These are phyloP conservation scores for Serilophus lunatus DNA, from an alignment of 2,113 vertebrate genomes.

Conservation along the genomic window DNA sequence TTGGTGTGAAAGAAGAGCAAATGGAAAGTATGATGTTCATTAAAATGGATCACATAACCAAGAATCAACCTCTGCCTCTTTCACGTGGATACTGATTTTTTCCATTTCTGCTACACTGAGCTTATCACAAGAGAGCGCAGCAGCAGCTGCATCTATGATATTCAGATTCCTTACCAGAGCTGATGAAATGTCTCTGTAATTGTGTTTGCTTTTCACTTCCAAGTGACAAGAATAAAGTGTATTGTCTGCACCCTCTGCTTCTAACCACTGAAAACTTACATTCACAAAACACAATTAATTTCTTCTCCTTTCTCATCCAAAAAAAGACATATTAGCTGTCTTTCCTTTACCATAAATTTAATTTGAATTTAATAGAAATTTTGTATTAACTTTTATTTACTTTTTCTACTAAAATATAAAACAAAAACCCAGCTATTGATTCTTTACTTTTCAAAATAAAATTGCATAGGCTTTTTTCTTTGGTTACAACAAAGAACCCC, in stretches of 20 bases:
- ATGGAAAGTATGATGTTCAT: neutral
- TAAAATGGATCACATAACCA: neutral
- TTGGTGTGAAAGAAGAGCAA: conserved; percentile 1
- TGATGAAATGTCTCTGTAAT: conserved; percentile 29
- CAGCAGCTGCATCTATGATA: conserved; percentile 9
- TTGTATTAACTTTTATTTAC: neutral
- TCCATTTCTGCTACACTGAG: conserved; percentile 16
- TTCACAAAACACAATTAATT: neutral
- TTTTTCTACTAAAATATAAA: neutral
- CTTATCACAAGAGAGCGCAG: conserved; percentile 1
- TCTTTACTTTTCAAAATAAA: neutral
- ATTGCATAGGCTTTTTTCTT: neutral
- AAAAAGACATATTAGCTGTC: neutral
- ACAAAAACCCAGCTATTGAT: neutral
- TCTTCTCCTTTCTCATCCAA: neutral
- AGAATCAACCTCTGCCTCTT: neutral
- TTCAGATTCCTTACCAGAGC: conserved; percentile 4
- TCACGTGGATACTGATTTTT: neutral
- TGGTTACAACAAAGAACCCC: neutral
- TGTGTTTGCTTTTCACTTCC: neutral
- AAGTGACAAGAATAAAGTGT: conserved; percentile 33
- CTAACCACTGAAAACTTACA: neutral
- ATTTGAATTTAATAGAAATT: neutral
- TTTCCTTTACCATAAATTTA: neutral
- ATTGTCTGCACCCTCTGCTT: neutral